phyloP scores from a whole-genome alignment of 2,797 vertebrate species.

The Lemur catta region DNA sequence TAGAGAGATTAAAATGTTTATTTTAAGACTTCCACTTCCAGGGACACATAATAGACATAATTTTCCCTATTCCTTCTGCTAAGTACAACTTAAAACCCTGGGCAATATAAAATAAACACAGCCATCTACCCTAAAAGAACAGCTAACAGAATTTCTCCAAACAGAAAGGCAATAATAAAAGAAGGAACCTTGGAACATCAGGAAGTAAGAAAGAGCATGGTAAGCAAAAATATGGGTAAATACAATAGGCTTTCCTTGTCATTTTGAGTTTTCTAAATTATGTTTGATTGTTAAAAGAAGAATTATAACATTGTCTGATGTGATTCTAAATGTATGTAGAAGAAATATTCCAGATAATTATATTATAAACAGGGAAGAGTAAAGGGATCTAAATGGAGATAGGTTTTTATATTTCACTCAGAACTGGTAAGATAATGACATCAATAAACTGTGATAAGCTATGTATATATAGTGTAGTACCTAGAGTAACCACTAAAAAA shows the following conservation, averaged over 20 bases:
- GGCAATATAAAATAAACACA: background rate
- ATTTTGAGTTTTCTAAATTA: constrained; percentile 38
- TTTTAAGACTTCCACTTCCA: background rate
- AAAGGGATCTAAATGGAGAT: background rate
- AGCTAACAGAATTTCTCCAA: background rate
- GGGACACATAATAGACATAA: background rate
- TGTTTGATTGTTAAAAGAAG: background rate
- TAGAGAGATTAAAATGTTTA: background rate
- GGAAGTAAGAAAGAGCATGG: background rate
- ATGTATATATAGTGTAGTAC: background rate
- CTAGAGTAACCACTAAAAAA: background rate
- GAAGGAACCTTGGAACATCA: background rate
- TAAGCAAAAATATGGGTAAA: background rate
- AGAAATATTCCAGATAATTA: background rate
- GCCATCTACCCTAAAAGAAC: background rate
- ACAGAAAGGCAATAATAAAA: background rate
- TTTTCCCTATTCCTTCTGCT: background rate
- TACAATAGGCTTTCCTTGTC: background rate
- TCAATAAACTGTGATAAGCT: background rate
- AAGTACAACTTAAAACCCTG: background rate
- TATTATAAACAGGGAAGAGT: background rate
- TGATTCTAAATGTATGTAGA: background rate
- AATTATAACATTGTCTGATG: background rate
- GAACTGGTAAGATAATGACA: background rate
- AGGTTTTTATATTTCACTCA: background rate